These are phyloP conservation scores for Epizoanthus scotinus DNA, from an alignment of 92 coral and sea anemone genomes.

Conservation along the genomic window DNA sequence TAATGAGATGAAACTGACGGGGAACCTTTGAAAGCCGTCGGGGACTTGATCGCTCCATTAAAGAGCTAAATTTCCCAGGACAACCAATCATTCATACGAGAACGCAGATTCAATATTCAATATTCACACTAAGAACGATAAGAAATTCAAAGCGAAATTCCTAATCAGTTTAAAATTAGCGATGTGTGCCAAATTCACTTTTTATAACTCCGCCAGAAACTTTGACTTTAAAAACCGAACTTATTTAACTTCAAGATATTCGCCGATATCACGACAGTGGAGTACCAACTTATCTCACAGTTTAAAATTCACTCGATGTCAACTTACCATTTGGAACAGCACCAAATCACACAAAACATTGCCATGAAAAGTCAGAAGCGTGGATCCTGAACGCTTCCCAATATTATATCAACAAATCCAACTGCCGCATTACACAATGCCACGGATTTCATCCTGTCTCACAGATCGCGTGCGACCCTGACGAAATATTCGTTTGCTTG, in stretches of 20 bases:
- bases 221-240: not conserved
- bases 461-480: slow-evolving; percentile 29
- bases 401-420: not conserved
- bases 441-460: not conserved
- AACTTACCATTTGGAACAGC: slow-evolving; percentile 34
- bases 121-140: not conserved
- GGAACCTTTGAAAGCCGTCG: not conserved
- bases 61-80: slow-evolving; percentile 20
- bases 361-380: slow-evolving; percentile 1
- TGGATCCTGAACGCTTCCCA: not conserved
- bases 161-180: not conserved
- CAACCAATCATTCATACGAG: slow-evolving; percentile 22
- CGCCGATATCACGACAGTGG: not conserved
- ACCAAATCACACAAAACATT: slow-evolving; percentile 9
- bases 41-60: slow-evolving; percentile 5
- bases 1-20: slow-evolving; percentile 17
- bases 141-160: slow-evolving; percentile 26
- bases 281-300: not conserved
- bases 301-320: not conserved
- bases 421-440: not conserved
- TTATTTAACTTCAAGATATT: not conserved
- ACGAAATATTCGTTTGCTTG: not conserved
- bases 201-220: not conserved
- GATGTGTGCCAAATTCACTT: not conserved
- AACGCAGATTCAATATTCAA: slow-evolving; percentile 16